Evolutionary conservation across 2,888 invertebrate species (phyloP).

Genomic region (Ommatoiulus sabulosus): DNA sequence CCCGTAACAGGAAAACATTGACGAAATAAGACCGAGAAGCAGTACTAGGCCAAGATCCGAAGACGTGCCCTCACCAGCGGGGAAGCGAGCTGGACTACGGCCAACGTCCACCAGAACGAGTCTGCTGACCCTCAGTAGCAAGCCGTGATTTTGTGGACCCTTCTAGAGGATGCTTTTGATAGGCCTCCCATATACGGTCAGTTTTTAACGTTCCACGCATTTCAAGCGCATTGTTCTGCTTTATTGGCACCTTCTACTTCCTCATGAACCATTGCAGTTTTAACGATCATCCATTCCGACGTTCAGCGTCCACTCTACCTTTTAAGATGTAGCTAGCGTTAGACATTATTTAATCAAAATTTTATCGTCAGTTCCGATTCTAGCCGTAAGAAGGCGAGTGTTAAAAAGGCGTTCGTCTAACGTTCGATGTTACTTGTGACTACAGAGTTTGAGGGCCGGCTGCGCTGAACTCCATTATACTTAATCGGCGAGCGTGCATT

Average conservation of each 20-base stretch:
- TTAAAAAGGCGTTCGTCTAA: background rate
- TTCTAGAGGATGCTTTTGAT: background rate
- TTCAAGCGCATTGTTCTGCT: background rate
- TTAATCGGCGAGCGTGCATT: background rate
- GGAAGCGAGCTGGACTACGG: background rate
- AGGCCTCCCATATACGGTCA: background rate
- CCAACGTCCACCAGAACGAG: background rate
- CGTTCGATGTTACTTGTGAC: background rate
- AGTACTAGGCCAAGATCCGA: conserved; percentile 46
- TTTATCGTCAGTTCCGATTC: background rate
- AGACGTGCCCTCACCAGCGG: background rate
- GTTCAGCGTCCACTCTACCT: background rate
- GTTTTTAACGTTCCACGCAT: conserved; percentile 15
- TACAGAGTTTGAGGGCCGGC: background rate
- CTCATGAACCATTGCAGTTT: background rate
- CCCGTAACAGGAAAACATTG: background rate
- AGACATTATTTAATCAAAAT: background rate
- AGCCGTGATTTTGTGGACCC: background rate
- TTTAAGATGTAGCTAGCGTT: background rate
- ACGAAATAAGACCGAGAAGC: conserved; percentile 31
- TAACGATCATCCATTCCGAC: conserved; percentile 21
- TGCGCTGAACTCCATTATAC: background rate
- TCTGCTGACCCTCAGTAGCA: background rate
- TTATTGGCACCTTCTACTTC: conserved; percentile 34
- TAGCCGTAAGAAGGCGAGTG: background rate